Evolutionary conservation across 2,888 invertebrate genomes (phyloP), one percentile per base, ranked within the genome.

Genomic region (Steinernema carpocapsae): DNA sequence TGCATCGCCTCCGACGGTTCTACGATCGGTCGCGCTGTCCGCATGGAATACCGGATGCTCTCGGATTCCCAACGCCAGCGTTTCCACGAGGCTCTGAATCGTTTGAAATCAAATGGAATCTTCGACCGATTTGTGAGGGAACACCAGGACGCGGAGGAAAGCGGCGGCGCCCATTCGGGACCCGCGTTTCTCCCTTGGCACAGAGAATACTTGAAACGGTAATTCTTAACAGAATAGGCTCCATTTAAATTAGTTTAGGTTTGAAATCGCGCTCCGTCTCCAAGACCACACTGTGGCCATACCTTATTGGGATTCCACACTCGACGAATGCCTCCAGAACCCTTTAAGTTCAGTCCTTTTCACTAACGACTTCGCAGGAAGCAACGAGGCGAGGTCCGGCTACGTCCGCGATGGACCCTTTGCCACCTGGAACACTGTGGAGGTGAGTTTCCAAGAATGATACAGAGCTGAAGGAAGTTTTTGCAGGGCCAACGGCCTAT

Each of bases 301-400:
- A 46, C 88, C 88, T 0, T 88, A 88, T 77, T 88, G 88, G 88
- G 88, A 88, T 79, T 81, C 81, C 0, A 84, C 84, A 0, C 64
- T 85, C 22, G 85, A 85, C 37, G 76, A 76, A 2, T 81, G 84
- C 59, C 78, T 86, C 7, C 85, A 85, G 7, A 83, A 82, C 71
- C 82, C 86, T 0, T 45, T 82, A 22, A 85, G 86, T 70, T 86
- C 85, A 0, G 81, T 86, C 71, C 77, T 86, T 74, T 85, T 83
- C 73, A 77, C 83, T 12, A 76, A 77, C 0, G 24, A 72, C 43
- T 85, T 85, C 72, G 76, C 80, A 75, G 85, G 85, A 42, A 76
- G 73, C 37, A 72, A 72, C 19, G 80, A 64, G 7, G 29, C 64
- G 64, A 24, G 64, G 10, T 26, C 24, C 29, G 81, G 80, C 22